Percentiles rank a stretch among this genome's conserved stretches.
Evolutionary conservation across 53 echinoderm and acorn worm genomes (phyloP).

Genomic region (Glandiceps talaboti): DNA sequence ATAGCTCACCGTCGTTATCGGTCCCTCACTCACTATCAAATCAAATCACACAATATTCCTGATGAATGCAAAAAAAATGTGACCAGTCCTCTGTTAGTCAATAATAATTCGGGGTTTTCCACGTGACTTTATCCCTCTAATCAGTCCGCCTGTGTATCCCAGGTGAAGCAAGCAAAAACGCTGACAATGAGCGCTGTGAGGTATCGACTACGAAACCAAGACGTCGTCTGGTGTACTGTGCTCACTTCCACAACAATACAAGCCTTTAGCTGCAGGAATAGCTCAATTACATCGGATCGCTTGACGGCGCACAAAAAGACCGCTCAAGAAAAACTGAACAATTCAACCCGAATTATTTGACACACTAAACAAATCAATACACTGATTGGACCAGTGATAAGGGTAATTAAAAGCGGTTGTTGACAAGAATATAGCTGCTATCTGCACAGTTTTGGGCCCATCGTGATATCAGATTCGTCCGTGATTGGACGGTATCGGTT

Average conservation of each 20-base stretch:
- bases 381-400: constrained; percentile 12
- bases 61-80: no score
- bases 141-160: no score
- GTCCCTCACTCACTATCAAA: no score
- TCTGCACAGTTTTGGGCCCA: background rate
- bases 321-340: constrained; percentile 8
- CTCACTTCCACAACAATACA: constrained; percentile 9
- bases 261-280: background rate
- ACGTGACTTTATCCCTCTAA: no score
- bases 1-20: no score
- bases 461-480: background rate
- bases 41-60: no score
- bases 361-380: constrained; percentile 54
- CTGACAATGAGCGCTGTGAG: background rate
- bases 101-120: no score
- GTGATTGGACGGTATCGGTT: background rate
- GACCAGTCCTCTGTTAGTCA: no score
- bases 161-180: background rate
- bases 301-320: background rate
- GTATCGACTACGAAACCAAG: background rate
- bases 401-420: constrained; percentile 43
- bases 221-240: constrained; percentile 8
- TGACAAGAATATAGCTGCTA: constrained; percentile 5
- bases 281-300: constrained; percentile 1
- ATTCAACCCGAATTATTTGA: constrained; percentile 38